Evolutionary conservation across 2,113 vertebrate genomes (phyloP).

Genomic region (pig (Sus scrofa)): DNA sequence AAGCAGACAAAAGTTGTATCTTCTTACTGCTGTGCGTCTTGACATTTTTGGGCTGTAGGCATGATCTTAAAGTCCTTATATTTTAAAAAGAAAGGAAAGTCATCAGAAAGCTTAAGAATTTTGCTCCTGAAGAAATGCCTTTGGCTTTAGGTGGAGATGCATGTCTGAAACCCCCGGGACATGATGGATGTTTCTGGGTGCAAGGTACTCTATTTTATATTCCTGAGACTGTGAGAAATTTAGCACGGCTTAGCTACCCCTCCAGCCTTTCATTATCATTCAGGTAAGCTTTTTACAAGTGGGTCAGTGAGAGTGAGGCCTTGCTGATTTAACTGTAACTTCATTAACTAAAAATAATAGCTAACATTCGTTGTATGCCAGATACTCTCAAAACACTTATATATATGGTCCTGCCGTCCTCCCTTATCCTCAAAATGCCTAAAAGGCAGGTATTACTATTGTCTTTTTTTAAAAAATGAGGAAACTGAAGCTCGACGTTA

Average conservation of each 20-base stretch:
- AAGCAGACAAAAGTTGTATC: too few relatives aligned
- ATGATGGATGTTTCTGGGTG: not conserved
- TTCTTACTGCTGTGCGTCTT: not conserved
- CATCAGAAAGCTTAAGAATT: not conserved
- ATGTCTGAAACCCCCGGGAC: not conserved
- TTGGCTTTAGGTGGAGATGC: not conserved
- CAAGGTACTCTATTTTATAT: not conserved
- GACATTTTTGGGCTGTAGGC: not conserved
- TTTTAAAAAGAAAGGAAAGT: not conserved
- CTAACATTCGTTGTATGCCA: not conserved
- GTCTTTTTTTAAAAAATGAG: not conserved
- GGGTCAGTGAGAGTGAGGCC: not conserved
- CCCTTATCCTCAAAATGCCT: not conserved
- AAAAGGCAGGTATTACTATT: not conserved
- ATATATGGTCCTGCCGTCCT: not conserved
- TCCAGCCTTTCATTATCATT: not conserved
- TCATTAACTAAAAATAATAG: conserved; percentile 33
- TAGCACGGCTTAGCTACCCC: not conserved
- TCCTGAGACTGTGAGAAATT: not conserved
- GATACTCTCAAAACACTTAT: not conserved
- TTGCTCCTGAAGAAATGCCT: not conserved
- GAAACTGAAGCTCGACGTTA: not conserved
- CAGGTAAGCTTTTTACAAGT: conserved; percentile 23
- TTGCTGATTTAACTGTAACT: conserved; percentile 31
- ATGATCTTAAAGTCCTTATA: not conserved